Evolutionary conservation across 2,113 vertebrate species (phyloP), one percentile per base, ranked within the genome.

Genomic region (Lophotis ruficrista): DNA sequence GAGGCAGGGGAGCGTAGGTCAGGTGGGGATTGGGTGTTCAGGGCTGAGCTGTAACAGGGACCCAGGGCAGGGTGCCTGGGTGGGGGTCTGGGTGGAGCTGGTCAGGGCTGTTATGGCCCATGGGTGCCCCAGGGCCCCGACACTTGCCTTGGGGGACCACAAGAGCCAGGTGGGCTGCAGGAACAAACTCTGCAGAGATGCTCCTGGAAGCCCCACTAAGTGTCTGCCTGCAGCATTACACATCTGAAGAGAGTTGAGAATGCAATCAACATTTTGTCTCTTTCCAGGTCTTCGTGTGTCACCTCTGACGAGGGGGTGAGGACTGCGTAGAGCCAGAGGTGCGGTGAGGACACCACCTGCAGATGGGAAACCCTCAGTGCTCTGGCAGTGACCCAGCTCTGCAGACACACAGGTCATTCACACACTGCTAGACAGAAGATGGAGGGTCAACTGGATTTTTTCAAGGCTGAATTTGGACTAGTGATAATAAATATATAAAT

Each of bases 121-220:
- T 0, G 0, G 48, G 6, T 43, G 30, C 33, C 37, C 41, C 64
- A 58, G 37, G 22, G 53, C 43, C 60, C 27, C 64, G 53, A 24
- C 15, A 70, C 4, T 24, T 48, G 9, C n/a, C 31, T 78, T 73
- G 69, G n/a, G 22, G 15, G 20, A 78, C 7, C 17, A 48, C 2
- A 4, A 73, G 14, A 72, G 45, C 45, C 70, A 75, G 38, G 14
- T 23, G 12, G 5, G 6, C 37, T 45, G 48, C 27, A 45, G 54
- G 43, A 82, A 53, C 20, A 24, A 62, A 61, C 33, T 19, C 61
- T 30, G 62, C 35, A 88, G 37, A 68, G 50, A 3, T 43, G 27
- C 21, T 64, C 28, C 61, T 45, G 48, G 18, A 54, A 30, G 41
- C 41, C 41, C 41, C 41, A 41, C 41, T 41, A 28, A n/a, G n/a